These are phyloP conservation scores for Psittacara wagleri DNA, from an alignment of 2,113 vertebrate species.

Conservation along the genomic window DNA sequence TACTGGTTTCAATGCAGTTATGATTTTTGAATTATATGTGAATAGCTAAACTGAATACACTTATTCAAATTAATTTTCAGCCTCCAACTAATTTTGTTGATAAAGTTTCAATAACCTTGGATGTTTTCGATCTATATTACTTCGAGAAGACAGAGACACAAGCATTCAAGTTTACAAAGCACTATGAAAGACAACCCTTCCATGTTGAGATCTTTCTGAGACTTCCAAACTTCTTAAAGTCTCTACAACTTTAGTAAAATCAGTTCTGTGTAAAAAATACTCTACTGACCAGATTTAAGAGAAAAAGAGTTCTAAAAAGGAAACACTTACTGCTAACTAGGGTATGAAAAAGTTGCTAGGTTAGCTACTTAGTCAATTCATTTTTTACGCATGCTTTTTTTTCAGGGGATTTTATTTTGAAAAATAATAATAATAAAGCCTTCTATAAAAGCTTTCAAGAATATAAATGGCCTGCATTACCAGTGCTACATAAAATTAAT, in stretches of 20 bases:
- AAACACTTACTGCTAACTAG: neutral
- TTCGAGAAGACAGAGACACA: neutral
- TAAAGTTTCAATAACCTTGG: neutral
- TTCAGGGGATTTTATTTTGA: neutral
- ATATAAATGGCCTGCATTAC: neutral
- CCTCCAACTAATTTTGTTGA: neutral
- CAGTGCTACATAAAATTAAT: neutral
- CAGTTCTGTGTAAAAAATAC: neutral
- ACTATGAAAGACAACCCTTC: neutral
- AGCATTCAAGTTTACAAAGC: neutral
- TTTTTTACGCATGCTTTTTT: neutral
- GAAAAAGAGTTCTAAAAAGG: neutral
- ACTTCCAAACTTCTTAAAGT: neutral
- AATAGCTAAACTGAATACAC: neutral
- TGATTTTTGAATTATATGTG: neutral
- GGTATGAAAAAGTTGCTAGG: neutral
- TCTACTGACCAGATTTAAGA: neutral
- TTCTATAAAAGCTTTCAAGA: conserved; percentile 13
- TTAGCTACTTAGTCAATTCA: neutral
- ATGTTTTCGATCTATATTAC: neutral
- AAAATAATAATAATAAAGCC: neutral
- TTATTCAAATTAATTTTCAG: neutral
- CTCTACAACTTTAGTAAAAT: neutral
- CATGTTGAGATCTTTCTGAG: neutral
- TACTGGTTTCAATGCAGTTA: neutral